Percentiles rank a stretch among this genome's conserved stretches.
phyloP scores from a whole-genome alignment of 2,113 vertebrate species.

The Heloderma charlesbogerti region DNA sequence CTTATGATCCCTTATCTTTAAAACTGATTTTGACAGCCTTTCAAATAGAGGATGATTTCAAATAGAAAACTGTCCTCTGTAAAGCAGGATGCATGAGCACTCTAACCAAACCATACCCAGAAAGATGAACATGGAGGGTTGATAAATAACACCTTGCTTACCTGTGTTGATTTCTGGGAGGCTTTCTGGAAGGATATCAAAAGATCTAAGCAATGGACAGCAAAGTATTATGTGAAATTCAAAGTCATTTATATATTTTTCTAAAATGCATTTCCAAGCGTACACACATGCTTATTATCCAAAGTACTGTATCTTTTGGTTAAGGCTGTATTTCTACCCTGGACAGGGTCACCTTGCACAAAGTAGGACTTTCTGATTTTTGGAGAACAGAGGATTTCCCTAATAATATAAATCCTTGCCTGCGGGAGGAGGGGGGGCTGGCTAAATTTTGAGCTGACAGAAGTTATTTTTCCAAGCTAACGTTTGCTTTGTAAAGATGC shows the following conservation, averaged over 20 bases:
- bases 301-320: background rate
- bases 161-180: background rate
- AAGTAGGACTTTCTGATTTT: background rate
- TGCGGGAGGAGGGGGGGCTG: background rate
- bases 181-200: background rate
- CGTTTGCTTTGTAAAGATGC: constrained; percentile 3
- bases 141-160: background rate
- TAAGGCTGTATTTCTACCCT: background rate
- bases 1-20: background rate
- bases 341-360: background rate
- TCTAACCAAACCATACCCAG: background rate
- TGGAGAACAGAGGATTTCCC: background rate
- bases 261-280: constrained; percentile 15
- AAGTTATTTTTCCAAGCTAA: constrained; percentile 11
- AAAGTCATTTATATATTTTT: background rate
- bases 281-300: background rate
- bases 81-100: too few species aligned
- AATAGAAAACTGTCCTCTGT: background rate
- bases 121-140: background rate
- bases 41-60: background rate
- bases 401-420: background rate
- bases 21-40: background rate
- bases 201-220: background rate
- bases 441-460: background rate
- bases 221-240: background rate